Conservation (phyloP, 2,797 vertebrate species). For the Triplophysa bombifrons region DNA sequence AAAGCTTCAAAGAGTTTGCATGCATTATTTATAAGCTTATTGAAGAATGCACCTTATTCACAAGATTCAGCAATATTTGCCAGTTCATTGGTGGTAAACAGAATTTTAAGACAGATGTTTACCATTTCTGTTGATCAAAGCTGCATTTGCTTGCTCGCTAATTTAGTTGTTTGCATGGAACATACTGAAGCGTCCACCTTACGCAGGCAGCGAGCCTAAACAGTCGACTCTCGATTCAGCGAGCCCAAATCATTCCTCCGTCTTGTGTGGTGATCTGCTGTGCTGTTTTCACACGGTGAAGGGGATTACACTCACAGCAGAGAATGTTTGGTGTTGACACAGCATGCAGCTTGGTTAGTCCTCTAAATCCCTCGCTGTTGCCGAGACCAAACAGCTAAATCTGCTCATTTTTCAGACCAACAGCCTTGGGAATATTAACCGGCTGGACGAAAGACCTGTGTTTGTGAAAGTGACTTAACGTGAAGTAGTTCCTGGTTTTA, state of each 20-base stretch:
- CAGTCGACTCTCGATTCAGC: neutral
- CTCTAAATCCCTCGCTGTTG: constrained; percentile 35
- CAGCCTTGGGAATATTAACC: constrained; percentile 28
- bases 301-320: constrained; percentile 35
- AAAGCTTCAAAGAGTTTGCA: neutral
- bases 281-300: constrained; percentile 35
- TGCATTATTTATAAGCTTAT: neutral
- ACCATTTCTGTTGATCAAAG: neutral
- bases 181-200: neutral
- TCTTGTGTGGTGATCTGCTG: constrained; percentile 13
- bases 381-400: constrained; percentile 36
- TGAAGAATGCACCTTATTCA: neutral
- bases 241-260: neutral
- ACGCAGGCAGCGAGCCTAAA: neutral
- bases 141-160: neutral
- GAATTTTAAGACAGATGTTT: neutral
- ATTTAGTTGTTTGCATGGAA: neutral
- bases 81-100: neutral
- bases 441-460: constrained; percentile 29
- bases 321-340: constrained; percentile 43
- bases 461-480: constrained; percentile 45
- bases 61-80: neutral
- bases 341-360: constrained; percentile 36
- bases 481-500: constrained; percentile 60
- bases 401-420: constrained; percentile 35